Percentiles rank a stretch among this genome's conserved stretches.
Conservation (phyloP, 2,888 invertebrate genomes). For the Escarpia spicata region DNA sequence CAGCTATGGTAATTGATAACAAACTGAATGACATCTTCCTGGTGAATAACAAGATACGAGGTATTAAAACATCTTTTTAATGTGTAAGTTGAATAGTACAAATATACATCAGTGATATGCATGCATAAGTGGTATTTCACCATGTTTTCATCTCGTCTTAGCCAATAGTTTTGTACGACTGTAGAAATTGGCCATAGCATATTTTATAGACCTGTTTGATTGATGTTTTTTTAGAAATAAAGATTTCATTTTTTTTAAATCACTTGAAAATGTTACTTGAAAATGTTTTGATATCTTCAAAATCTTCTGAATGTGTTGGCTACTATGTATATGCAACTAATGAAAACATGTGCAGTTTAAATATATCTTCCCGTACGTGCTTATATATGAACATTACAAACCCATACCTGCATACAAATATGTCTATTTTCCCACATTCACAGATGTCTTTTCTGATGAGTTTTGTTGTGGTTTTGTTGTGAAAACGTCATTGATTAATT, state of each 20-base stretch:
- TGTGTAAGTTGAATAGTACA: slow-evolving; percentile 5
- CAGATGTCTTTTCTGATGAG: neutral
- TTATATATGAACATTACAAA: too few species aligned
- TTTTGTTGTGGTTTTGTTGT: too few species aligned
- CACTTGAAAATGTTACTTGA: neutral
- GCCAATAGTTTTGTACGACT: neutral
- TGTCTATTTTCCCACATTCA: neutral
- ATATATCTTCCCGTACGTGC: neutral
- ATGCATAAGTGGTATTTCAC: neutral
- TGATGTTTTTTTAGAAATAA: neutral
- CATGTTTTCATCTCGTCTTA: neutral
- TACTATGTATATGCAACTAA: neutral
- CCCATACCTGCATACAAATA: neutral
- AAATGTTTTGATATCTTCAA: neutral
- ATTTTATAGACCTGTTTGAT: neutral
- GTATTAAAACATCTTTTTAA: slow-evolving; percentile 8
- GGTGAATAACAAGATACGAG: neutral
- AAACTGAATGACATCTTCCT: neutral
- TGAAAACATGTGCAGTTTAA: slow-evolving; percentile 5
- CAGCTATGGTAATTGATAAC: too few species aligned
- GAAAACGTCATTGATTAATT: neutral
- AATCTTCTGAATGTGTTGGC: neutral
- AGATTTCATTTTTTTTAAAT: neutral
- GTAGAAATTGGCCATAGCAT: neutral
- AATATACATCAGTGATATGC: neutral